Evolutionary conservation across 2,113 vertebrate genomes (phyloP).

Genomic region (Semicossyphus pulcher): DNA sequence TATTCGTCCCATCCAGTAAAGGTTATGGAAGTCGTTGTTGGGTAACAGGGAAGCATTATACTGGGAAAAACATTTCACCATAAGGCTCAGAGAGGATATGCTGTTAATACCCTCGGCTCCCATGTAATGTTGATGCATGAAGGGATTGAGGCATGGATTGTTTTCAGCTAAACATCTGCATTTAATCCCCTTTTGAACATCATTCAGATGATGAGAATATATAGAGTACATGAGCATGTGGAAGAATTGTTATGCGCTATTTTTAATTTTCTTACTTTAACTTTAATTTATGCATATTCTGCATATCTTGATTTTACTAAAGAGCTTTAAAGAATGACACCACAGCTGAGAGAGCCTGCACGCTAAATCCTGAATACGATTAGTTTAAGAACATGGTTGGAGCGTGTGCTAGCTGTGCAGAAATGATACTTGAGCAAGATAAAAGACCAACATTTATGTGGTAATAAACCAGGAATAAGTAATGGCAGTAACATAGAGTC

Average conservation of each 20-base stretch:
- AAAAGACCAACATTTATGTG: constrained; percentile 22
- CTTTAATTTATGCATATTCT: constrained; percentile 35
- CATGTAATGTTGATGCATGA: constrained; percentile 53
- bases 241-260: constrained; percentile 9
- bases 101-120: constrained; percentile 58
- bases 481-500: constrained; percentile 1
- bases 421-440: constrained; percentile 9
- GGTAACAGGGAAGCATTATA: constrained; percentile 38
- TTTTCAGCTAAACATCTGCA: constrained; percentile 64
- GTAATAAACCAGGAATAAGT: constrained; percentile 31
- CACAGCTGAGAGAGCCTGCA: not conserved
- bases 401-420: not conserved
- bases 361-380: constrained; percentile 12
- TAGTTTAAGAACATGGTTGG: constrained; percentile 17
- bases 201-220: constrained; percentile 48
- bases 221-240: constrained; percentile 10
- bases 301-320: not conserved
- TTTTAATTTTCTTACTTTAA: constrained; percentile 16
- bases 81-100: constrained; percentile 57
- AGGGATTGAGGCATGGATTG: constrained; percentile 46
- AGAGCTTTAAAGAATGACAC: not conserved
- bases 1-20: constrained; percentile 11
- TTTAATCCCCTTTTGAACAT: constrained; percentile 61
- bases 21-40: constrained; percentile 28
- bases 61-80: constrained; percentile 33